phyloP scores from a whole-genome alignment of 2,888 invertebrate genomes.

The Toxonevra muliebris region DNA sequence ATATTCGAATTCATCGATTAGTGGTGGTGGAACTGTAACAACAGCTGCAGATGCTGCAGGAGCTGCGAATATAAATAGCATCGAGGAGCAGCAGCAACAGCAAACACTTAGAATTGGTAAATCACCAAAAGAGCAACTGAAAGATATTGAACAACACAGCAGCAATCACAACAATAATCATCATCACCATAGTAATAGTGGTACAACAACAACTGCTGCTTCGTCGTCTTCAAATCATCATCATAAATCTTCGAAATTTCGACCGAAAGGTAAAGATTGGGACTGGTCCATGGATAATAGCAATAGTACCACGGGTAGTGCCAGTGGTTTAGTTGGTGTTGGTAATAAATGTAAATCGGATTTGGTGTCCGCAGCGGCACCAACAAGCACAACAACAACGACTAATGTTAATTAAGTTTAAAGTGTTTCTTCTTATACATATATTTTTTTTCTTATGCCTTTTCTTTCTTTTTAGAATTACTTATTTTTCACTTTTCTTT shows the following conservation, averaged over 20 bases:
- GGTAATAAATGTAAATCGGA: slow-evolving; percentile 46
- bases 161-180: slow-evolving; percentile 15
- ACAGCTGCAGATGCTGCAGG: slow-evolving; percentile 26
- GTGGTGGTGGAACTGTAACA: slow-evolving; percentile 30
- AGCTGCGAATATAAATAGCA: slow-evolving; percentile 3
- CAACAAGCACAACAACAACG: slow-evolving; percentile 43
- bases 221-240: slow-evolving; percentile 53
- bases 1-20: slow-evolving; percentile 12
- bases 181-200: slow-evolving; percentile 11
- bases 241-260: slow-evolving; percentile 72
- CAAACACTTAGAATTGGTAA: slow-evolving; percentile 38
- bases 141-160: slow-evolving; percentile 13
- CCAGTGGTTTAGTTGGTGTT: slow-evolving; percentile 3
- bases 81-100: slow-evolving; percentile 26
- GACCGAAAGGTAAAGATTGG: slow-evolving; percentile 79
- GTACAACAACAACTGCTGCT: slow-evolving; percentile 14
- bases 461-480: not conserved
- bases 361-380: slow-evolving; percentile 30
- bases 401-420: slow-evolving; percentile 51
- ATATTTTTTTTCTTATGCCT: not conserved
- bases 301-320: slow-evolving; percentile 10
- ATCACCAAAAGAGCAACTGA: slow-evolving; percentile 44
- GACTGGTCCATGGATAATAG: slow-evolving; percentile 69
- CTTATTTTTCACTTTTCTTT: not conserved
- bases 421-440: slow-evolving; percentile 17